A percentile compares a stretch with the other conserved stretches of the same genome.
These are phyloP conservation scores for Strigamia crassipes DNA, from an alignment of 2,888 invertebrate species.

Conservation along the genomic window DNA sequence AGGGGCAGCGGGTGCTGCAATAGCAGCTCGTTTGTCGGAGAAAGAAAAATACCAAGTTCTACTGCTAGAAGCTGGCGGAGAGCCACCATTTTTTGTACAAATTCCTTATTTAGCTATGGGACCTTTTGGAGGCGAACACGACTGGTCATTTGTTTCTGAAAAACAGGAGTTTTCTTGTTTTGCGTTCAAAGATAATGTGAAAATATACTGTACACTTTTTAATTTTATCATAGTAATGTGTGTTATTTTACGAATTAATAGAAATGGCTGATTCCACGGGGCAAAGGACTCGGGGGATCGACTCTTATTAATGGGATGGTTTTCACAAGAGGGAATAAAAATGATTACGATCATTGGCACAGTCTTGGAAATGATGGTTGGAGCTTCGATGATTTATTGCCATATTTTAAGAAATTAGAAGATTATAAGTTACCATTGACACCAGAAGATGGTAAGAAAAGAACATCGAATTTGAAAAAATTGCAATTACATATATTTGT, in stretches of 20 bases:
- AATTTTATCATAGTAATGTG: neutral
- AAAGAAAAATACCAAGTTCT: neutral
- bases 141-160: neutral
- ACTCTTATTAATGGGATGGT: constrained; percentile 62
- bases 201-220: neutral
- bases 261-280: constrained; percentile 53
- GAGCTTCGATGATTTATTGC: constrained; percentile 61
- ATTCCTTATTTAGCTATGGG: neutral
- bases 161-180: neutral
- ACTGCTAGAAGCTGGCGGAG: neutral
- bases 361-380: constrained; percentile 59
- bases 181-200: constrained; percentile 3
- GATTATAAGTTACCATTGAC: constrained; percentile 52
- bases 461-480: neutral
- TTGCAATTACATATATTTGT: neutral
- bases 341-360: constrained; percentile 61
- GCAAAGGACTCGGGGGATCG: constrained; percentile 60
- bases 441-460: neutral
- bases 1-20: constrained; percentile 46
- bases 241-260: constrained; percentile 4
- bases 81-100: neutral
- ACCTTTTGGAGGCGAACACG: neutral
- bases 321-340: constrained; percentile 60
- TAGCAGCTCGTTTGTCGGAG: constrained; percentile 47
- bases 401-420: constrained; percentile 61